phyloP scores from a whole-genome alignment of 2,113 vertebrate genomes.

The Numida meleagris region DNA sequence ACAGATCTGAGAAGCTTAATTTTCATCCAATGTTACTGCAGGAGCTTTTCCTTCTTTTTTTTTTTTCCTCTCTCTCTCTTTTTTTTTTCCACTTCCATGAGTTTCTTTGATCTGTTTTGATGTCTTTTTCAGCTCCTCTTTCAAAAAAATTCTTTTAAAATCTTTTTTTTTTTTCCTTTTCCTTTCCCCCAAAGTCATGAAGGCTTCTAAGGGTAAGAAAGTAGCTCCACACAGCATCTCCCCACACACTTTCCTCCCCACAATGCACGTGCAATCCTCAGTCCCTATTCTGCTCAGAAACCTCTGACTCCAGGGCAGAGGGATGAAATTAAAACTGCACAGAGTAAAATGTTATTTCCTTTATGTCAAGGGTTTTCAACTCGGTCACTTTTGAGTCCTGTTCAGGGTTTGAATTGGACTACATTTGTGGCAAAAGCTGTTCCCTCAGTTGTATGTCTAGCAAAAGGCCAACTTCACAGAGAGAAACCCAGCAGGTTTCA shows the following conservation, averaged over 20 bases:
- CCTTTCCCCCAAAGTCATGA: slow-evolving; percentile 61
- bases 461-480: slow-evolving; percentile 62
- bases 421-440: slow-evolving; percentile 49
- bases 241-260: slow-evolving; percentile 1
- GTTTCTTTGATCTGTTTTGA: slow-evolving; percentile 82
- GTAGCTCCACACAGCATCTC: slow-evolving; percentile 7
- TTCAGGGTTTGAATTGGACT: slow-evolving; percentile 54
- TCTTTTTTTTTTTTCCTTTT: neutral
- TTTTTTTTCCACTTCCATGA: slow-evolving; percentile 62
- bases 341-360: slow-evolving; percentile 56
- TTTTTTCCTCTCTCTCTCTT: neutral
- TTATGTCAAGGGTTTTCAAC: slow-evolving; percentile 64
- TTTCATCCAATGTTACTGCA: slow-evolving; percentile 76
- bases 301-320: slow-evolving; percentile 46
- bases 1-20: slow-evolving; percentile 78
- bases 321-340: slow-evolving; percentile 58
- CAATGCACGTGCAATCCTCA: slow-evolving; percentile 9
- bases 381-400: slow-evolving; percentile 45
- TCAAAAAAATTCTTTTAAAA: slow-evolving; percentile 70
- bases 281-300: slow-evolving; percentile 15
- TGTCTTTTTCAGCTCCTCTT: slow-evolving; percentile 75
- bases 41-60: slow-evolving; percentile 54
- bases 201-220: slow-evolving; percentile 56
- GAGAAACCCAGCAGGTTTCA: slow-evolving; percentile 28
- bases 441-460: slow-evolving; percentile 38